These are phyloP conservation scores for Brachypalpus laphriformis DNA, from an alignment of 2,888 invertebrate species.

Conservation along the genomic window DNA sequence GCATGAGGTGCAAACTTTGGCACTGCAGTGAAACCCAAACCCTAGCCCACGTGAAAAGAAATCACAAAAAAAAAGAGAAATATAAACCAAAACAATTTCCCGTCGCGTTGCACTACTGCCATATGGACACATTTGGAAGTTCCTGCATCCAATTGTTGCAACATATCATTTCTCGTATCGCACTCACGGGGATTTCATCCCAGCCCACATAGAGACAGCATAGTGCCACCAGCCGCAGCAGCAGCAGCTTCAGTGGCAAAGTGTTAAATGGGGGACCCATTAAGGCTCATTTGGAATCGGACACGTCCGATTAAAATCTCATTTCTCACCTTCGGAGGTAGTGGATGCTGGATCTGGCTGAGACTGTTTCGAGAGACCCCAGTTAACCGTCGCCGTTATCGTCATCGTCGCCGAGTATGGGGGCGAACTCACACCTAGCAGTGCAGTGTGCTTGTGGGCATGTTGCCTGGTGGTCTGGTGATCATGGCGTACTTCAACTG, in stretches of 20 bases:
- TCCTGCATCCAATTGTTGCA: conserved; percentile 49
- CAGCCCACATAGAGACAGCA: conserved; percentile 62
- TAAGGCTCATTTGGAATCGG: conserved; percentile 83
- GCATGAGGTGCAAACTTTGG: conserved; percentile 18
- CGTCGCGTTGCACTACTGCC: conserved; percentile 20
- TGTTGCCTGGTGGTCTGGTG: conserved; percentile 66
- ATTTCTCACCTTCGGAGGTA: conserved; percentile 81
- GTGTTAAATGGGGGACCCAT: conserved; percentile 82
- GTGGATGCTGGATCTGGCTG: conserved; percentile 51
- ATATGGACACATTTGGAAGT: conserved; percentile 59
- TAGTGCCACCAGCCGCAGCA: neutral
- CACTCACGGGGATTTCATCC: conserved; percentile 48
- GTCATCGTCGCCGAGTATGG: conserved; percentile 10
- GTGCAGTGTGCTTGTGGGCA: conserved; percentile 14
- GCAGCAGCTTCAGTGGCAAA: conserved; percentile 55
- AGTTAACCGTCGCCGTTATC: neutral
- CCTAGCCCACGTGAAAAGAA: neutral
- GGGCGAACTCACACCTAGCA: conserved; percentile 31
- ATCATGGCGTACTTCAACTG: conserved; percentile 32
- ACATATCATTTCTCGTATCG: conserved; percentile 73
- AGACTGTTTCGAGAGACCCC: conserved; percentile 25
- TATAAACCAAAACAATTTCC: conserved; percentile 14
- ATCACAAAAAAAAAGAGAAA: neutral
- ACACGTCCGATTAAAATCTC: conserved; percentile 83
- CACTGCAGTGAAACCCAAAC: conserved; percentile 4